These are phyloP conservation scores for Panulirus ornatus DNA, from an alignment of 1,140 invertebrate genomes.

Conservation along the genomic window DNA sequence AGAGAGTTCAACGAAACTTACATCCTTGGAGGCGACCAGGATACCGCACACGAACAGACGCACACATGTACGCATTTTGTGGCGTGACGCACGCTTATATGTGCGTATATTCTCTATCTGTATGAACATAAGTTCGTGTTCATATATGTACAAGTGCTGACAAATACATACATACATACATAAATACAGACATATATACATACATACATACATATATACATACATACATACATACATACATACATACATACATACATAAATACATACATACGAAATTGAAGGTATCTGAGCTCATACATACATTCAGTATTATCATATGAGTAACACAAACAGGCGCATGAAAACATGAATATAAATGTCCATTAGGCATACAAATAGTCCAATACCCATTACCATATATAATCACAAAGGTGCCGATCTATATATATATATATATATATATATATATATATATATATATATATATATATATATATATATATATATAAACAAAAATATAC, in stretches of 20 bases:
- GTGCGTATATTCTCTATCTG: neutral
- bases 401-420: neutral
- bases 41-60: no score
- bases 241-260: conserved; percentile 26
- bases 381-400: no score
- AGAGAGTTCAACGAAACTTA: no score
- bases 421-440: conserved; percentile 16
- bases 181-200: conserved; percentile 14
- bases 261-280: conserved; percentile 7
- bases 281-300: neutral
- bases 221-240: conserved; percentile 9
- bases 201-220: conserved; percentile 23
- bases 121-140: conserved; percentile 17
- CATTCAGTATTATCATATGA: neutral
- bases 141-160: neutral
- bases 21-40: no score
- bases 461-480: conserved; percentile 10
- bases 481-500: neutral
- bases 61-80: no score
- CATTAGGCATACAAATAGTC: no score
- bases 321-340: neutral
- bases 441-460: conserved; percentile 17
- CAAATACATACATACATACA: conserved; percentile 11
- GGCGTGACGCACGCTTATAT: no score
- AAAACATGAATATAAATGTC: no score